Evolutionary conservation across 2,888 invertebrate genomes (phyloP).

Genomic region (Hololepta plana): DNA sequence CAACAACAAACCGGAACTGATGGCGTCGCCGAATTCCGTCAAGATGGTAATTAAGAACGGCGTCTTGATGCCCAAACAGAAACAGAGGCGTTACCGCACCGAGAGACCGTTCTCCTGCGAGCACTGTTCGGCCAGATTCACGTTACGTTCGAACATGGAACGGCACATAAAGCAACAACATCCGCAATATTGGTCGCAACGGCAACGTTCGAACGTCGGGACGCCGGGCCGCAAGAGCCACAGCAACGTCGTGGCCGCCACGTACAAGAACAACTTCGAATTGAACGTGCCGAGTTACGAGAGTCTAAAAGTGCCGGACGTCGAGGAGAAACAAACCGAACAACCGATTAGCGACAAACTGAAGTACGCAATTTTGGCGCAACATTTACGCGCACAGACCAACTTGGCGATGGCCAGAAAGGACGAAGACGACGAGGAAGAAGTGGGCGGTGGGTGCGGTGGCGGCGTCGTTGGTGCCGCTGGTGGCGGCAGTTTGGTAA

Average conservation of each 20-base stretch:
- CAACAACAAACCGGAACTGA: constrained; percentile 31
- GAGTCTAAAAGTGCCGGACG: constrained; percentile 17
- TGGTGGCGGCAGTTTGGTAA: constrained; percentile 48
- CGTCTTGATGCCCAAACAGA: constrained; percentile 79
- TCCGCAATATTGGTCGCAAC: constrained; percentile 73
- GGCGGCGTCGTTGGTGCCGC: constrained; percentile 49
- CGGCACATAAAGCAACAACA: constrained; percentile 88
- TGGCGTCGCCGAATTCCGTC: constrained; percentile 43
- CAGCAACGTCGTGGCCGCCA: constrained; percentile 13
- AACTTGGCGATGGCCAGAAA: constrained; percentile 24
- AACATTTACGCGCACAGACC: constrained; percentile 39
- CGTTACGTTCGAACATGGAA: constrained; percentile 87
- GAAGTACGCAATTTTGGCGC: constrained; percentile 60
- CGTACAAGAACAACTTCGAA: constrained; percentile 14
- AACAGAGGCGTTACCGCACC: constrained; percentile 75
- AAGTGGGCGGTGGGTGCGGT: constrained; percentile 40
- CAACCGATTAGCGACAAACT: constrained; percentile 41
- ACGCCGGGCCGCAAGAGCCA: constrained; percentile 28
- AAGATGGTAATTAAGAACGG: constrained; percentile 87
- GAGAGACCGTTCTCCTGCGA: constrained; percentile 83
- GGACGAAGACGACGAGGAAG: constrained; percentile 41
- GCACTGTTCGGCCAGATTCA: constrained; percentile 79
- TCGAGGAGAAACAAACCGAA: constrained; percentile 16
- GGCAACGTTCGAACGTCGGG: constrained; percentile 43
- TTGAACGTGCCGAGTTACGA: constrained; percentile 22